Evolutionary conservation across 2,113 vertebrate genomes (phyloP), one percentile per base, ranked within the genome.

Genomic region (Thymallus thymallus): DNA sequence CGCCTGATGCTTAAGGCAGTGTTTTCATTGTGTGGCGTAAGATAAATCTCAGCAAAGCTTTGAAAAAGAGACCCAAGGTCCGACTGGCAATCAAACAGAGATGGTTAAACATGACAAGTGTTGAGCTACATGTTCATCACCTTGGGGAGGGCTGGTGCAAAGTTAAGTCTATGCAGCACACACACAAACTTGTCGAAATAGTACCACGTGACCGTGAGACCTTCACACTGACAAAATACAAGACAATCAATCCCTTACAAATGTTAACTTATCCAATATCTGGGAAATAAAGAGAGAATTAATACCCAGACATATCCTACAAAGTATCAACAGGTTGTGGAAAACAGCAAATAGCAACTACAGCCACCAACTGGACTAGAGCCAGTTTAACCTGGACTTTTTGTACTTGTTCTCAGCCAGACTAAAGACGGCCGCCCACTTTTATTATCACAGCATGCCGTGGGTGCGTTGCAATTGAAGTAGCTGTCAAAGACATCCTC

Each of bases 241-340:
- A 18, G 79, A 66, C 74, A 81, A 24, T 73, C 41, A 61, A 62
- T 32, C 76, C 68, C 55, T 74, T 56, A 45, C 20, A 32, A 48
- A 73, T 80, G 75, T 65, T 75, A 81, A 85, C 20, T 3, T 35
- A 66, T 66, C 83, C 71, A 80, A 79, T 80, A 84, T 87, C 71
- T 71, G 58, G 78, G 64, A 78, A 26, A 75, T 12, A 35, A 12
- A 45, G 24, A 68, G 41, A 82, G 69, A 67, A 82, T 79, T 68
- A 48, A 14, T 48, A 75, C 82, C 85, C 73, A 81, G 84, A 76
- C 55, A 75, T 75, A 80, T 75, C 80, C 80, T 87, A 88, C 85
- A 91, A 86, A 91, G 89, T 89, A 81, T 91, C 55, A 80, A 80
- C 85, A 76, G 85, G 77, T 22, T 78, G 74, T 81, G 35, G 81